Percentiles rank a stretch among this genome's conserved stretches.
Evolutionary conservation across 1,140 invertebrate species (phyloP).

Genomic region (Formica selysi): DNA sequence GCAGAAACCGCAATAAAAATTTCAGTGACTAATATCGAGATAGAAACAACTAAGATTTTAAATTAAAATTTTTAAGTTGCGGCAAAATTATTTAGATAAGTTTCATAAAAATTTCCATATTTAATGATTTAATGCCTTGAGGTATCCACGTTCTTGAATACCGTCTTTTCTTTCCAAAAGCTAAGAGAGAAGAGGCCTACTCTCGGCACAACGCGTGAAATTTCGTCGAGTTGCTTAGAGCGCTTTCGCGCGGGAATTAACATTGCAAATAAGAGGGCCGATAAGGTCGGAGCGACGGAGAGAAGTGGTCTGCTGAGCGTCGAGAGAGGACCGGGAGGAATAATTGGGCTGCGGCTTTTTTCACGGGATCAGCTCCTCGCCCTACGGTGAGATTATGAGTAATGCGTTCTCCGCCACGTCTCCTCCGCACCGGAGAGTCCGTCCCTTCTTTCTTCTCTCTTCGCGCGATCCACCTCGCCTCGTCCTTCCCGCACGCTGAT

Average conservation of each 20-base stretch:
- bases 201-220: background rate
- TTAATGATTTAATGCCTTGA: slow-evolving; percentile 1
- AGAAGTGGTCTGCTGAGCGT: slow-evolving; percentile 15
- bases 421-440: slow-evolving; percentile 44
- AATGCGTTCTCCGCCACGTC: slow-evolving; percentile 74
- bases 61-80: too few species aligned
- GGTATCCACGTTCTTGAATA: background rate
- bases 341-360: slow-evolving; percentile 71
- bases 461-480: slow-evolving; percentile 48
- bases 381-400: slow-evolving; percentile 76
- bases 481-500: slow-evolving; percentile 71
- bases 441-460: slow-evolving; percentile 30
- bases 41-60: background rate
- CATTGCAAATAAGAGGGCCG: slow-evolving; percentile 61
- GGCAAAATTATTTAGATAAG: background rate
- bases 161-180: background rate
- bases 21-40: background rate
- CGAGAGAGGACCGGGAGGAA: slow-evolving; percentile 30
- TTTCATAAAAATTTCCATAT: background rate
- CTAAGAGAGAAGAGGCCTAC: background rate
- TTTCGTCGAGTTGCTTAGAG: slow-evolving; percentile 24
- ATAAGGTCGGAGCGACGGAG: slow-evolving; percentile 32
- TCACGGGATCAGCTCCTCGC: slow-evolving; percentile 51
- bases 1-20: background rate
- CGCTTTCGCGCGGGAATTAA: slow-evolving; percentile 36